phyloP scores from a whole-genome alignment of 2,113 vertebrate genomes.

The Siniperca knerii region DNA sequence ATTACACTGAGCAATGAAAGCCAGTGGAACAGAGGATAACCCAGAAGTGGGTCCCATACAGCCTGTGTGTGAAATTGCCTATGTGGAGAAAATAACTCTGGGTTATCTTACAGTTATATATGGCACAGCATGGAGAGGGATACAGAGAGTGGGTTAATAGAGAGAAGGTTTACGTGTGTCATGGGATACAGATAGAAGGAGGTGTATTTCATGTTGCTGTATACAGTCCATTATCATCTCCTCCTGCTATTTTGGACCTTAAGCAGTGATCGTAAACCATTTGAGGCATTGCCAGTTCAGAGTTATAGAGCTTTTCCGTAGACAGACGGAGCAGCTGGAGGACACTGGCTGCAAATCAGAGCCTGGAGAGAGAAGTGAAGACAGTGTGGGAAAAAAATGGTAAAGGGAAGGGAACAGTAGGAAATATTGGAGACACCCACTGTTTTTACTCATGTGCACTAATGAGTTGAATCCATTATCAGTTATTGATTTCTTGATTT shows the following conservation, averaged over 20 bases:
- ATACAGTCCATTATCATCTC: constrained; percentile 19
- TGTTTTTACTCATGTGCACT: constrained; percentile 11
- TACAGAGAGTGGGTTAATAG: background rate
- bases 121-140: background rate
- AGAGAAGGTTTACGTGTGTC: constrained; percentile 15
- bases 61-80: constrained; percentile 17
- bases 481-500: constrained; percentile 33
- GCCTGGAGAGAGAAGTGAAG: background rate
- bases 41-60: background rate
- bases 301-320: constrained; percentile 35
- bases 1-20: constrained; percentile 12
- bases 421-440: background rate
- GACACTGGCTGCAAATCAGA: constrained; percentile 30
- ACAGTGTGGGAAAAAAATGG: background rate
- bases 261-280: constrained; percentile 39
- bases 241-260: constrained; percentile 22
- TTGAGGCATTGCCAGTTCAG: background rate
- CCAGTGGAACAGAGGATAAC: constrained; percentile 16
- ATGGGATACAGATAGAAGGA: constrained; percentile 13
- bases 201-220: constrained; percentile 9
- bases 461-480: constrained; percentile 21
- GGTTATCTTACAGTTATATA: constrained; percentile 22
- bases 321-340: constrained; percentile 21
- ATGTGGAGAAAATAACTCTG: constrained; percentile 7
- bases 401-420: background rate